Evolutionary conservation across 2,888 invertebrate genomes (phyloP).

Genomic region (Drosophila anomelani): DNA sequence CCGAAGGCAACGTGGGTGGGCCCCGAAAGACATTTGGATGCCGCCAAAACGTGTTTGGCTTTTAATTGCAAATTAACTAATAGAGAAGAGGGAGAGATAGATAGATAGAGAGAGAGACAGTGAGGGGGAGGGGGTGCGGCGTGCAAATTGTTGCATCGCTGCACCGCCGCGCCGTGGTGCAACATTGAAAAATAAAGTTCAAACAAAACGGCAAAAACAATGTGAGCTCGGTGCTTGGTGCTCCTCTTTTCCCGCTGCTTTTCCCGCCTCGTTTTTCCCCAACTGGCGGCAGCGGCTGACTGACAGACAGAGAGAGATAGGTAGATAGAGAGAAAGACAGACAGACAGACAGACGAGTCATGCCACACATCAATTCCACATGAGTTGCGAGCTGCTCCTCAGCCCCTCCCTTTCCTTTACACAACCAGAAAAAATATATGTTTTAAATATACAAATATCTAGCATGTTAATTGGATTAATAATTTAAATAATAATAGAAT

Average conservation of each 20-base stretch:
- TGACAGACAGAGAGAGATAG: constrained; percentile 16
- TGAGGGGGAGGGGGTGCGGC: constrained; percentile 2
- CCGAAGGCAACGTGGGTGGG: constrained; percentile 70
- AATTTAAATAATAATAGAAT: not conserved
- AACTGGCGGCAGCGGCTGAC: constrained; percentile 25
- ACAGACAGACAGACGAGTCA: constrained; percentile 64
- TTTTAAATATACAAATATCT: not conserved
- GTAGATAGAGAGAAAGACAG: not conserved
- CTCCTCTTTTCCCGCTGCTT: constrained; percentile 5
- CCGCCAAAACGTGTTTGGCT: constrained; percentile 73
- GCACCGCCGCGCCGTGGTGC: constrained; percentile 50
- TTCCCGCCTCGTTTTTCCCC: not conserved
- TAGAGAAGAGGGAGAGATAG: constrained; percentile 4
- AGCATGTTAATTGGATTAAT: not conserved
- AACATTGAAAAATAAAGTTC: constrained; percentile 77
- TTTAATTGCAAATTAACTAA: constrained; percentile 76
- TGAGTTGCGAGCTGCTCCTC: constrained; percentile 64
- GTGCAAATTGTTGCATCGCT: constrained; percentile 52
- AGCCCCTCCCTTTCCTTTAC: constrained; percentile 32
- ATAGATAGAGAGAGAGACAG: too few species aligned
- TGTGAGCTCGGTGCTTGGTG: not conserved
- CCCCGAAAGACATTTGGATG: constrained; percentile 44
- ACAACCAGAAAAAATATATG: not conserved
- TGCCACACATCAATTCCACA: constrained; percentile 79
- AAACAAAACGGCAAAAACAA: constrained; percentile 62